Percentiles rank a stretch among this genome's conserved stretches.
phyloP scores from a whole-genome alignment of 1,140 invertebrate species.

The Ephestia elutella region DNA sequence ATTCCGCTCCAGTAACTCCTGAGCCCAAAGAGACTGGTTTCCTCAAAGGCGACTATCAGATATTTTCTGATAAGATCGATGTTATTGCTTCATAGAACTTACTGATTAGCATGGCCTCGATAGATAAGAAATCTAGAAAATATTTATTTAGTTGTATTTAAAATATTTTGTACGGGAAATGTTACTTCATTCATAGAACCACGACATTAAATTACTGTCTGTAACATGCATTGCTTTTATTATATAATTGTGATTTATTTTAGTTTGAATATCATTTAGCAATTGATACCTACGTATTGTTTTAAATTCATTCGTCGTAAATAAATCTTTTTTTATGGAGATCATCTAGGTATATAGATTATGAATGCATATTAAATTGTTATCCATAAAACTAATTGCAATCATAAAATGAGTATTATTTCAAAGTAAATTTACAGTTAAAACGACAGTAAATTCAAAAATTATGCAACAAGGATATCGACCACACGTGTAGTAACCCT shows the following conservation, averaged over 20 bases:
- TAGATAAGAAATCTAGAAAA: slow-evolving; percentile 30
- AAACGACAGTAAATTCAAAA: neutral
- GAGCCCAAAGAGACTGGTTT: neutral
- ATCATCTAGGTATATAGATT: no score
- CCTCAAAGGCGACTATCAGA: slow-evolving; percentile 2
- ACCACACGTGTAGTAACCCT: slow-evolving; percentile 13
- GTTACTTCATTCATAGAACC: no score
- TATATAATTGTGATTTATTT: no score
- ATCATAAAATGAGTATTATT: neutral
- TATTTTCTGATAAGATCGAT: slow-evolving; percentile 31
- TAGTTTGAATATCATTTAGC: no score
- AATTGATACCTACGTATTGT: no score
- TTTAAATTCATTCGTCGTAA: no score
- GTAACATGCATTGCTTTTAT: no score
- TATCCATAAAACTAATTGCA: neutral
- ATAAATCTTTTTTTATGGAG: no score
- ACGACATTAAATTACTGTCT: no score
- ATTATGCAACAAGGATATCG: slow-evolving; percentile 5
- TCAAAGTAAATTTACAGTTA: neutral
- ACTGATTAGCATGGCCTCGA: slow-evolving; percentile 39
- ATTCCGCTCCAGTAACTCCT: neutral
- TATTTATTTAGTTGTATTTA: neutral
- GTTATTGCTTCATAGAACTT: slow-evolving; percentile 34
- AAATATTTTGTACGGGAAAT: neutral
- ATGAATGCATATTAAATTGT: no score